Conservation (phyloP, 2,888 invertebrate species). For the Ceraclea dissimilis region DNA sequence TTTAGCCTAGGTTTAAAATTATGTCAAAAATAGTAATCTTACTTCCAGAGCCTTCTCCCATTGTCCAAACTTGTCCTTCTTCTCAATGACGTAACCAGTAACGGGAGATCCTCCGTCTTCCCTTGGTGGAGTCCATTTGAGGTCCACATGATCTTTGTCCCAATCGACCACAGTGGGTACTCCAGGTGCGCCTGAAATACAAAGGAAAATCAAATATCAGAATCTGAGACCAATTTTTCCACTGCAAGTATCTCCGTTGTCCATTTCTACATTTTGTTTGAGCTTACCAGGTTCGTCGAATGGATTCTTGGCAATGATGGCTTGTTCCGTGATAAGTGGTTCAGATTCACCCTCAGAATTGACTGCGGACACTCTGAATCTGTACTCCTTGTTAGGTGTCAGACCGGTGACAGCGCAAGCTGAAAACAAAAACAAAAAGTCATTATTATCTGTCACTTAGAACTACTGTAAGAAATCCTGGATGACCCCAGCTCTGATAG, state of each 20-base stretch:
- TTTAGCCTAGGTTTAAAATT: too few relatives aligned
- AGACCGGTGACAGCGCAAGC: conserved; percentile 76
- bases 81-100: conserved; percentile 77
- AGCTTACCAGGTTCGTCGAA: conserved; percentile 80
- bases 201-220: neutral
- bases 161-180: conserved; percentile 86
- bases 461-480: too few relatives aligned
- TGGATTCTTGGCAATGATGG: conserved; percentile 94
- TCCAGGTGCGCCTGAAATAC: conserved; percentile 58
- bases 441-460: neutral
- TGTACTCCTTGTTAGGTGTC: conserved; percentile 87
- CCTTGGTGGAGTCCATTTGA: conserved; percentile 81
- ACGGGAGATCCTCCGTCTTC: conserved; percentile 87
- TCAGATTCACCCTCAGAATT: conserved; percentile 95
- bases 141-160: conserved; percentile 91
- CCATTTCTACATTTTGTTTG: neutral
- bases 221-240: neutral
- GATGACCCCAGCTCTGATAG: neutral
- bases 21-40: too few relatives aligned
- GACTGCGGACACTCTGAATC: conserved; percentile 92
- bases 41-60: conserved; percentile 91
- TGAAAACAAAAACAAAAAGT: conserved; percentile 31
- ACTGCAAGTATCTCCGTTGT: neutral
- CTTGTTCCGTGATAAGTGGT: conserved; percentile 78
- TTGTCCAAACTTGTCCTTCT: conserved; percentile 89